These are phyloP conservation scores for Erythrocercus mccallii DNA, from an alignment of 2,113 vertebrate genomes.

Conservation along the genomic window DNA sequence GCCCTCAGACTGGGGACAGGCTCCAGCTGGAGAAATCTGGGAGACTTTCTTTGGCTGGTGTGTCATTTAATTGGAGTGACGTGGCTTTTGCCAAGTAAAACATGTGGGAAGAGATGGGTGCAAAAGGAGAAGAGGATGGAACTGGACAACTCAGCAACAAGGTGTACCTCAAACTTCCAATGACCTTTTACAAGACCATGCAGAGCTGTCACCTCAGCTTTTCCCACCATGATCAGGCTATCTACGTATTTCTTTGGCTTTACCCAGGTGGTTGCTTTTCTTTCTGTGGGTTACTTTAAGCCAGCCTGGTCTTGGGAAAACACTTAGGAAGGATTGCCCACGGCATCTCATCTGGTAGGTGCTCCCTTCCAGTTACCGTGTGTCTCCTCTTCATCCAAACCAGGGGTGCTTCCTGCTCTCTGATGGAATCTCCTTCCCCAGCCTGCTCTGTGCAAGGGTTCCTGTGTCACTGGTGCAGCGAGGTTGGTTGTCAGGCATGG, in stretches of 20 bases:
- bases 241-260: not conserved
- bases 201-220: not conserved
- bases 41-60: not conserved
- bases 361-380: not conserved
- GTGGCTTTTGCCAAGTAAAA: not conserved
- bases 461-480: accelerated
- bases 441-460: not conserved
- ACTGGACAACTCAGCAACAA: not conserved
- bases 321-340: not conserved
- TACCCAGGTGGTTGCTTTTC: not conserved
- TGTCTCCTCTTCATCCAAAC: not conserved
- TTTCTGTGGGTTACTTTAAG: not conserved
- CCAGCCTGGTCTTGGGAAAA: not conserved
- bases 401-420: not conserved
- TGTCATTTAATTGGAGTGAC: not conserved
- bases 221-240: not conserved
- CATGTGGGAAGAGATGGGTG: not conserved
- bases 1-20: not conserved
- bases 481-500: not conserved
- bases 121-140: not conserved
- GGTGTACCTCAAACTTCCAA: not conserved
- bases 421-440: accelerated
- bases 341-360: not conserved
- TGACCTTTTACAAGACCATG: not conserved
- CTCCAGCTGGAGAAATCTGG: not conserved